phyloP scores from a whole-genome alignment of 2,888 invertebrate genomes.

The Automeris io region DNA sequence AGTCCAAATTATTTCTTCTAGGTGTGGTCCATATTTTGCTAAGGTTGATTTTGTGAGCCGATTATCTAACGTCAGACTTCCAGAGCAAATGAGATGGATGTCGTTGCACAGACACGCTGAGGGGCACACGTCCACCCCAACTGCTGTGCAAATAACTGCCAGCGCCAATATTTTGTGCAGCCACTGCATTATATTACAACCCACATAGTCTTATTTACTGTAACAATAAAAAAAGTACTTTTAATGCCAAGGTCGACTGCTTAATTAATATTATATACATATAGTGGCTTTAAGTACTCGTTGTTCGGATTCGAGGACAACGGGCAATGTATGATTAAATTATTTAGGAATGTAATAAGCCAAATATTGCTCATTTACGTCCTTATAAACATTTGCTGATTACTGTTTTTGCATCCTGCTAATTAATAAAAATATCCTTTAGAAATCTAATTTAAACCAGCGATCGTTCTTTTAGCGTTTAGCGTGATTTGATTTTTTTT shows the following conservation, averaged over 20 bases:
- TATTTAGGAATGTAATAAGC: background rate
- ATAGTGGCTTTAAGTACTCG: no score
- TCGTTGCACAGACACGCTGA: conserved; percentile 49
- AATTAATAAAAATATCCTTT: no score
- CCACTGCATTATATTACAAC: conserved; percentile 75
- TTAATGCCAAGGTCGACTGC: conserved; percentile 6
- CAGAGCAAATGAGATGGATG: conserved; percentile 43
- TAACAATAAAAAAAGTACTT: conserved; percentile 48
- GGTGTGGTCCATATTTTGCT: conserved; percentile 32
- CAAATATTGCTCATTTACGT: no score
- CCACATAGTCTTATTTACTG: conserved; percentile 73
- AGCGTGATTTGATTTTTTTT: no score
- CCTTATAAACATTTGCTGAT: no score
- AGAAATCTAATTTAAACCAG: no score
- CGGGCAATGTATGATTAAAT: background rate
- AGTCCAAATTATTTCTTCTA: conserved; percentile 75
- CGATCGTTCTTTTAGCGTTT: no score
- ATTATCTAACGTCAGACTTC: conserved; percentile 30
- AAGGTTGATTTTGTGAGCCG: conserved; percentile 36
- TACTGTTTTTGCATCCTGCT: no score
- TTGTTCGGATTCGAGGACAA: background rate
- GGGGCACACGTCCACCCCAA: conserved; percentile 45
- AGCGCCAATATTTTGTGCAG: conserved; percentile 71
- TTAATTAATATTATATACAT: background rate
- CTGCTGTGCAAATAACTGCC: conserved; percentile 66